Evolutionary conservation across 1,140 invertebrate genomes (phyloP), one percentile per base, ranked within the genome.

Genomic region (Cryptotermes secundus): DNA sequence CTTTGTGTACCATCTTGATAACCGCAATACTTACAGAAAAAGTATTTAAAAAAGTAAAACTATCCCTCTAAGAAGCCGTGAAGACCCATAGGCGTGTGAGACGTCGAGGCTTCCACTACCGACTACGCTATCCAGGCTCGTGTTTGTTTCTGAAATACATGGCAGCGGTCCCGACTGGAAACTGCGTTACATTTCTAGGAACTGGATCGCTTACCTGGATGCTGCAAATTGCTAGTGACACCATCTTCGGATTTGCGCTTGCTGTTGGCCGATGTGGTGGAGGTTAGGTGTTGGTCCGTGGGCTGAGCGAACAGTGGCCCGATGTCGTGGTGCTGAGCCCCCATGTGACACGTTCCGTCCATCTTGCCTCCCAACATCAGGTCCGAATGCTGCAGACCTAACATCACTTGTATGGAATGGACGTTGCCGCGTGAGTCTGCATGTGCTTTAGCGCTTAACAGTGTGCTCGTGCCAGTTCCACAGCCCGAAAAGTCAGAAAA

Each of bases 301-400:
- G 59, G 59, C n/a, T 72, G 59, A 26, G 59, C 26, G 59, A 72
- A 72, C 59, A 72, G 59, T 2, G 59, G 26, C 0, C n/a, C 59
- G 7, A 72, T 72, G 59, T 72, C 59, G 19, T 59, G 53, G 53
- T 59, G 53, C 53, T 59, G 53, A 19, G 22, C 53, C 6, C 53
- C 53, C 53, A 59, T 59, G 53, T 59, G 53, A 6, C 22, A n/a
- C 53, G 53, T 16, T 7, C 22, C 26, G 59, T 72, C 59, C 59
- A 72, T 72, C 59, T 72, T 72, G 59, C 26, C 53, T 19, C 53
- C 59, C 31, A 85, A 85, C 38, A 87, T 72, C 81, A 88, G 80
- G 34, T 88, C 85, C n/a, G 86, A 86, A n/a, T 87, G 86, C 34
- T 88, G 88, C n/a, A 89, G 86, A 16, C 89, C 89, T 79, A 89